Conservation (phyloP, 2,113 vertebrate species). For the Baryphthengus martii region DNA sequence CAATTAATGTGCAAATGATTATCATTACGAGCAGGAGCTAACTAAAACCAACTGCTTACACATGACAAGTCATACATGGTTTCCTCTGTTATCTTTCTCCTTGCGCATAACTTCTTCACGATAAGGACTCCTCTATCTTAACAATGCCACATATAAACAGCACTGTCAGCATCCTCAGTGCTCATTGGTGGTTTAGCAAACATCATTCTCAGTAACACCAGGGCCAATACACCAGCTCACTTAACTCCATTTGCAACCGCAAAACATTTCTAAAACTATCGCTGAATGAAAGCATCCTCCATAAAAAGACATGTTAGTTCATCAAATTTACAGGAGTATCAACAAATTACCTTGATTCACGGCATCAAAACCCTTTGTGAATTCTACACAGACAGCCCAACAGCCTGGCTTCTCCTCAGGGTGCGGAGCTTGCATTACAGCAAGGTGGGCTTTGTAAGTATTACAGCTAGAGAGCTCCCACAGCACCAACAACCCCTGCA, state of each 20-base stretch:
- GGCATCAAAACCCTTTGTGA: neutral
- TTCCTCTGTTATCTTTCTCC: neutral
- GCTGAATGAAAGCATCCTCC: neutral
- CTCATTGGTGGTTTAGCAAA: neutral
- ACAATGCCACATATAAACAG: neutral
- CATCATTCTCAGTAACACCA: neutral
- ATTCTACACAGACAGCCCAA: neutral
- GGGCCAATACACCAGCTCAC: neutral
- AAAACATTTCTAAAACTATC: neutral
- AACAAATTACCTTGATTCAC: neutral
- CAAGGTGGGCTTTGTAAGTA: neutral
- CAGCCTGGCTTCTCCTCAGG: neutral
- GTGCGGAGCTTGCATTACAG: accelerated
- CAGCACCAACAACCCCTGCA: accelerated
- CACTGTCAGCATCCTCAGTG: neutral
- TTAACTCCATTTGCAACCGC: neutral
- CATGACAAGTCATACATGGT: neutral
- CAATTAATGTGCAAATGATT: conserved; percentile 3
- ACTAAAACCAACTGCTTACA: neutral
- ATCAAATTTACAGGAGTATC: neutral
- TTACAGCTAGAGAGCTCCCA: neutral
- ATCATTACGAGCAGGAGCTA: neutral
- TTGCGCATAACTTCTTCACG: neutral
- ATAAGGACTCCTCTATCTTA: neutral
- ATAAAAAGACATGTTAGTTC: neutral